Conservation (phyloP, 2,888 invertebrate species). For the Tipula unca region DNA sequence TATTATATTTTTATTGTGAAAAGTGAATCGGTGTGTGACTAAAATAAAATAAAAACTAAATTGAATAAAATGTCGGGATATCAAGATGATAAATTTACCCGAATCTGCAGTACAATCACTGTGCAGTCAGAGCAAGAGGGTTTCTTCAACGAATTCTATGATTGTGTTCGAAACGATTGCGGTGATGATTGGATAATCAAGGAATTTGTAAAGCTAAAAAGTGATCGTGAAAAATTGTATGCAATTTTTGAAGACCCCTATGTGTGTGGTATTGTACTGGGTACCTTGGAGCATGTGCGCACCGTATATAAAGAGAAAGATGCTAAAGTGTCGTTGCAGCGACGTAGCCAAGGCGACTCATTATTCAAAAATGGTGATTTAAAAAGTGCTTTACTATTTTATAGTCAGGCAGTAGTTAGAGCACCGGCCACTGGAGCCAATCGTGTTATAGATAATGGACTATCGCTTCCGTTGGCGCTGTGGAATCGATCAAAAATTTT, state of each 20-base stretch:
- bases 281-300: slow-evolving; percentile 56
- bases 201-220: slow-evolving; percentile 50
- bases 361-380: slow-evolving; percentile 47
- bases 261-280: slow-evolving; percentile 45
- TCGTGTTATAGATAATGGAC: slow-evolving; percentile 49
- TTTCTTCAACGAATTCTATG: slow-evolving; percentile 61
- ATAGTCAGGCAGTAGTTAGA: slow-evolving; percentile 64
- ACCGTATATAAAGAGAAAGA: slow-evolving; percentile 60
- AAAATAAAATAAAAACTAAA: not conserved
- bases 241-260: slow-evolving; percentile 41
- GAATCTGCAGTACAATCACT: slow-evolving; percentile 64
- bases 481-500: slow-evolving; percentile 59
- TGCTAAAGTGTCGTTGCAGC: slow-evolving; percentile 50
- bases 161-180: slow-evolving; percentile 45
- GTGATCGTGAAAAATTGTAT: slow-evolving; percentile 50
- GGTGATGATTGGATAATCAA: slow-evolving; percentile 51
- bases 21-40: not conserved
- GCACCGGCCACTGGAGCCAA: slow-evolving; percentile 55
- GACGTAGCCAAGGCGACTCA: slow-evolving; percentile 53
- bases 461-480: slow-evolving; percentile 54
- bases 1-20: not conserved
- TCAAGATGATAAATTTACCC: slow-evolving; percentile 47
- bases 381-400: slow-evolving; percentile 51
- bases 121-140: slow-evolving; percentile 65
- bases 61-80: slow-evolving; percentile 29